Evolutionary conservation across 2,888 invertebrate genomes (phyloP), one percentile per base, ranked within the genome.

Genomic region (Zygothrica quintamaculata): DNA sequence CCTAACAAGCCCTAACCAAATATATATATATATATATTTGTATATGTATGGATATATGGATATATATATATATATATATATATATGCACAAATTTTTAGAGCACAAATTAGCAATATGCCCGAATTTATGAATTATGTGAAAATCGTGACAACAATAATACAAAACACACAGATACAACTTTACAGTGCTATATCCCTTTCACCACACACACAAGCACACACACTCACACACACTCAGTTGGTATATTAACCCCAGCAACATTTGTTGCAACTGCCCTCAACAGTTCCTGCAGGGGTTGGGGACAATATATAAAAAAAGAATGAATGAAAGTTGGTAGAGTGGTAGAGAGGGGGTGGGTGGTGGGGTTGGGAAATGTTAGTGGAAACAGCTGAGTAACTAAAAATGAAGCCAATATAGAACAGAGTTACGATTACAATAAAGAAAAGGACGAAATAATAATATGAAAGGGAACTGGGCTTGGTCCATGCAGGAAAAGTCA

Each of bases 131-230:
- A 81, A 84, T 66, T 81, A 81, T 81, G 81, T 65, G 84, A 66
- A 75, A 84, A 81, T 84, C 80, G 84, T 81, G 80, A 81, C 80
- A 80, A 77, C 84, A 81, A 84, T 79, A 80, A 80, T 73, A 60
- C 62, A 22, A 46, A 37, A 36, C n/a, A 44, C 48, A 55, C 13
- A 29, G 3, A n/a, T 9, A 29, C 29, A n/a, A n/a, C n/a, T n/a
- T n/a, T n/a, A n/a, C n/a, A n/a, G n/a, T n/a, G n/a, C n/a, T n/a
- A n/a, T n/a, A n/a, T n/a, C n/a, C n/a, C n/a, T n/a, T n/a, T n/a
- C n/a, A n/a, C n/a, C n/a, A 37, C 51, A 33, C 39, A 55, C 12
- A 29, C 29, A 44, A 43, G 57, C 42, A 34, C n/a, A 42, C 48
- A 55, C 13, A 22, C 18, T 3, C 18, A 22, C 18, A 34, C 50